Percentiles rank a stretch among this genome's conserved stretches.
Conservation (phyloP, 1,140 invertebrate genomes). For the Cydia pomonella region DNA sequence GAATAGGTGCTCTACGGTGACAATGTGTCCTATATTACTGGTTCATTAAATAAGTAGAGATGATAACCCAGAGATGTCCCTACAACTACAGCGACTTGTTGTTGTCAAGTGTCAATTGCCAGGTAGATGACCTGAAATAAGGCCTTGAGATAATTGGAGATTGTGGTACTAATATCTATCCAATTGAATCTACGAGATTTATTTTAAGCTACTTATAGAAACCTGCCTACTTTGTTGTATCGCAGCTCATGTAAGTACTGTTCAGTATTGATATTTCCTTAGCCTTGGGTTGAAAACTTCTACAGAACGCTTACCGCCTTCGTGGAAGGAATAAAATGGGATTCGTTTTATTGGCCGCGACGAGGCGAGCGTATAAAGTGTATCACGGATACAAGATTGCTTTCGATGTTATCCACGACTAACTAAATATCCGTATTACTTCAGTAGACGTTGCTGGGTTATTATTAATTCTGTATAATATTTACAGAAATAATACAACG, state of each 20-base stretch:
- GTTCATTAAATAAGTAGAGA: no score
- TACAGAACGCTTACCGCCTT: constrained; percentile 23
- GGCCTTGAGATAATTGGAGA: neutral
- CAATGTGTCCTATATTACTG: no score
- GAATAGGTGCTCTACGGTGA: no score
- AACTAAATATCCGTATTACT: neutral
- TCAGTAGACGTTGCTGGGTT: neutral
- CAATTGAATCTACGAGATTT: no score
- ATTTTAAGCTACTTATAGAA: no score
- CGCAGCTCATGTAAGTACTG: neutral
- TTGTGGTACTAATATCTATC: neutral
- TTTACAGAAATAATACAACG: neutral
- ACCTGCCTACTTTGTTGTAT: neutral
- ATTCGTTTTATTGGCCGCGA: constrained; percentile 29
- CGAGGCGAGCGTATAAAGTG: constrained; percentile 19
- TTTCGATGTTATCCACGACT: neutral
- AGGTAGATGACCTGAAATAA: no score
- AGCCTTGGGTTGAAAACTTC: constrained; percentile 12
- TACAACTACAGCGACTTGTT: no score
- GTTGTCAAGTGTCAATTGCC: no score
- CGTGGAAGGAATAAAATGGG: constrained; percentile 25
- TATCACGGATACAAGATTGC: constrained; percentile 2
- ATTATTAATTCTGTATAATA: neutral
- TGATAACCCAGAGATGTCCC: no score
- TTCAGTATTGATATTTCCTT: neutral